Evolutionary conservation across 2,888 invertebrate species (phyloP).

Genomic region (Phyto melanocephala): DNA sequence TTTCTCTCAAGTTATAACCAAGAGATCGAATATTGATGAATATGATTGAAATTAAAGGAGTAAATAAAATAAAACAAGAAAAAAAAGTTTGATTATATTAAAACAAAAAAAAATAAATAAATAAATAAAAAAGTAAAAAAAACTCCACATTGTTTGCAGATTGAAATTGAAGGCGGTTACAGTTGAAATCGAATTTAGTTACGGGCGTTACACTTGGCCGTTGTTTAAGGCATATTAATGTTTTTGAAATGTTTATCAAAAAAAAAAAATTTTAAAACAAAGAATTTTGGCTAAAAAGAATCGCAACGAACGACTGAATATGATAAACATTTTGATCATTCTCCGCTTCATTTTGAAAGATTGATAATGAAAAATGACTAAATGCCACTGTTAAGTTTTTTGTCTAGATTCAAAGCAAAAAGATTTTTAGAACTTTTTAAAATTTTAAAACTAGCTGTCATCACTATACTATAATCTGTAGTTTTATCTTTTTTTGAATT

Average conservation of each 20-base stretch:
- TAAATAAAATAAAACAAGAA: slow-evolving; percentile 13
- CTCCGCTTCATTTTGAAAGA: not conserved
- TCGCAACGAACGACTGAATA: slow-evolving; percentile 3
- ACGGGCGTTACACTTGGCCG: slow-evolving; percentile 65
- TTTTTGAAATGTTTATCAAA: slow-evolving; percentile 55
- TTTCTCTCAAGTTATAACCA: not conserved
- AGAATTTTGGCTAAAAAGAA: not conserved
- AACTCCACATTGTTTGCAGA: slow-evolving; percentile 43
- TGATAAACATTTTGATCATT: not conserved
- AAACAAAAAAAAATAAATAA: not conserved
- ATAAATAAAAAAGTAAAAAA: not conserved
- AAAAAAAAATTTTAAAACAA: slow-evolving; percentile 3
- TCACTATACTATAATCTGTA: not conserved
- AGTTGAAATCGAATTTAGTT: slow-evolving; percentile 72
- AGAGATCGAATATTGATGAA: slow-evolving; percentile 40
- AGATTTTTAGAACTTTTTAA: not conserved
- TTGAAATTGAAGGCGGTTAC: slow-evolving; percentile 70
- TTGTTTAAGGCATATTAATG: slow-evolving; percentile 63
- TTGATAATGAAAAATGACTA: slow-evolving; percentile 48
- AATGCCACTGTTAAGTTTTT: slow-evolving; percentile 43
- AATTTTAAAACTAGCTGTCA: slow-evolving; percentile 52
- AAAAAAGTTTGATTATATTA: not conserved
- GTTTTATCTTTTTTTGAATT: not conserved
- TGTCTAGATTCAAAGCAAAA: not conserved
- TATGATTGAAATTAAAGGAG: slow-evolving; percentile 52